Evolutionary conservation across 2,113 vertebrate genomes (phyloP).

Genomic region (Alaudala cheleensis): DNA sequence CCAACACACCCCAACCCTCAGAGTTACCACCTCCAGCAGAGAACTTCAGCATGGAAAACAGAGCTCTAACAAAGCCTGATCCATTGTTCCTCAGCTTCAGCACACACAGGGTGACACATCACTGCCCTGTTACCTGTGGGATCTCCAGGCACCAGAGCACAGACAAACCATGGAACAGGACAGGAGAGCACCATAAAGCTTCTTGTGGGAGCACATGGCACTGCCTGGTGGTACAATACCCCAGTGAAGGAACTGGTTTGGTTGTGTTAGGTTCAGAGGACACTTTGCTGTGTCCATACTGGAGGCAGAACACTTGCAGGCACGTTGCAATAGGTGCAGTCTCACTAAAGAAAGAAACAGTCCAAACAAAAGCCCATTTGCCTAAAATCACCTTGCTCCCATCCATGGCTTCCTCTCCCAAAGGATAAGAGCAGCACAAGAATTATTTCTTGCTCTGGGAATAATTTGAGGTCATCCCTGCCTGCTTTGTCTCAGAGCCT

Average conservation of each 20-base stretch:
- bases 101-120: not conserved
- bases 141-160: not conserved
- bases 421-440: not conserved
- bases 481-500: not conserved
- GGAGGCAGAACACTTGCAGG: not conserved
- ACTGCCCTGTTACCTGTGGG: not conserved
- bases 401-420: not conserved
- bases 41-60: not conserved
- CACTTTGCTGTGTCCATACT: too few species aligned
- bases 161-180: not conserved
- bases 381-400: not conserved
- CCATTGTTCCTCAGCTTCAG: not conserved
- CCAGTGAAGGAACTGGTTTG: not conserved
- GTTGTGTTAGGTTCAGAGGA: not conserved
- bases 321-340: not conserved
- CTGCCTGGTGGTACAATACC: rapidly evolving
- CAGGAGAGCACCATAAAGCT: not conserved
- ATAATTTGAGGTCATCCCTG: not conserved
- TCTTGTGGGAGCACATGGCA: rapidly evolving
- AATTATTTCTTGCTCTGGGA: not conserved
- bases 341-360: not conserved
- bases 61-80: not conserved
- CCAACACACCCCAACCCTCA: not conserved
- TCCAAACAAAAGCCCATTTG: not conserved
- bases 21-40: not conserved